Evolutionary conservation across 2,797 vertebrate genomes (phyloP), one percentile per base, ranked within the genome.

Genomic region (Melopsittacus undulatus): DNA sequence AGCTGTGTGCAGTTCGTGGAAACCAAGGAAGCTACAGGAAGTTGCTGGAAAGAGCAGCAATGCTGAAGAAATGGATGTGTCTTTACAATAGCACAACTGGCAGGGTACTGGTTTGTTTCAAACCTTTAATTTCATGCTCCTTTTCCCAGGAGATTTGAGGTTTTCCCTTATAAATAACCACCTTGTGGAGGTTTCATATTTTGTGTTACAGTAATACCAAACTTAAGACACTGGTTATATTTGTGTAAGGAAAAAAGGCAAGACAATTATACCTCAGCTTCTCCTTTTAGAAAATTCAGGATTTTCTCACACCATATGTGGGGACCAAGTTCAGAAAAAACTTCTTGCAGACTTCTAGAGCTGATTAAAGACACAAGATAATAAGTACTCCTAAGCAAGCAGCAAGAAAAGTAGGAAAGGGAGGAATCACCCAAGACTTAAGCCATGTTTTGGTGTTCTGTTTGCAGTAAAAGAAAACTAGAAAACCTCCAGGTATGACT

Each of bases 301-400:
- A 52, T 42, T 64, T 85, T 91, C 40, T 68, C 22, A 32, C 49
- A 20, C 8, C 4, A 21, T 51, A 51, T 36, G 22, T 40, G 27
- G 13, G 0, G 1, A n/a, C 19, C 8, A 79, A 84, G 16, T 32
- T 7, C 3, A 7, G 24, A 70, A 15, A n/a, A 2, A 12, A 7
- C 0, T 17, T 56, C 52, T 79, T 76, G 13, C 3, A 80, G 30
- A 36, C 6, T 81, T 16, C 14, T 54, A 56, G 30, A 74, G 6
- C 13, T 43, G 29, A 46, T 11, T 42, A 79, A 87, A 73, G 32
- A 21, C 34, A 62, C 8, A 69, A 92, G 46, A 62, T 11, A 61
- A 4, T 52, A 69, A 66, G 10, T 69, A 85, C 45, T 89, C n/a
- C 24, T n/a, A 80, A 91, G 79, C 18, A 70, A 66, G 27, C 5